Evolutionary conservation across 1,140 invertebrate species (phyloP).

Genomic region (Rhopalosiphum maidis): DNA sequence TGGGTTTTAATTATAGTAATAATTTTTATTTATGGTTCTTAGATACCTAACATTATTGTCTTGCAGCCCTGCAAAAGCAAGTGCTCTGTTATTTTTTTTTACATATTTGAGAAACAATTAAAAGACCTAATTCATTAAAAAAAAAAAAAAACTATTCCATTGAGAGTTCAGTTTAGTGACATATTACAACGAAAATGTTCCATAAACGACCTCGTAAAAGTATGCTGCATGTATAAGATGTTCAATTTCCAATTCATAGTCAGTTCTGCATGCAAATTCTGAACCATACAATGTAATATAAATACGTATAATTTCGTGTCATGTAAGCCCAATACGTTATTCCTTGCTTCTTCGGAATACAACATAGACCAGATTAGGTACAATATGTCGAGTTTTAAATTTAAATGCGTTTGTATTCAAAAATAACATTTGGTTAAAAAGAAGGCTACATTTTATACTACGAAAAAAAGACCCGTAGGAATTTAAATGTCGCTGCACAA

Average conservation of each 20-base stretch:
- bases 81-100: too few relatives aligned
- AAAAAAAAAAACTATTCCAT: neutral
- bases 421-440: neutral
- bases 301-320: neutral
- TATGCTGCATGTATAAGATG: neutral
- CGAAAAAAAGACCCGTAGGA: neutral
- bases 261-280: too few relatives aligned
- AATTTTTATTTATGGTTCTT: too few relatives aligned
- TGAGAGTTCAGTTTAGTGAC: neutral
- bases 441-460: neutral
- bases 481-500: neutral
- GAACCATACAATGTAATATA: neutral
- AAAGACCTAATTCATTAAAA: too few relatives aligned
- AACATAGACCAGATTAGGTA: neutral
- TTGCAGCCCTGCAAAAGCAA: too few relatives aligned
- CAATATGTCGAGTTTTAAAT: neutral
- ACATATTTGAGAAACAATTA: too few relatives aligned
- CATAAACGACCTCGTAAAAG: neutral
- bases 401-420: neutral
- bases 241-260: neutral
- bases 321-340: neutral
- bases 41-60: too few relatives aligned
- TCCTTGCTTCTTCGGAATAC: neutral
- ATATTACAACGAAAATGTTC: neutral
- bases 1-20: too few relatives aligned